Base-by-base conservation (phyloP, 1,140 invertebrate species). In the Drosophila sulfurigaster region DNA sequence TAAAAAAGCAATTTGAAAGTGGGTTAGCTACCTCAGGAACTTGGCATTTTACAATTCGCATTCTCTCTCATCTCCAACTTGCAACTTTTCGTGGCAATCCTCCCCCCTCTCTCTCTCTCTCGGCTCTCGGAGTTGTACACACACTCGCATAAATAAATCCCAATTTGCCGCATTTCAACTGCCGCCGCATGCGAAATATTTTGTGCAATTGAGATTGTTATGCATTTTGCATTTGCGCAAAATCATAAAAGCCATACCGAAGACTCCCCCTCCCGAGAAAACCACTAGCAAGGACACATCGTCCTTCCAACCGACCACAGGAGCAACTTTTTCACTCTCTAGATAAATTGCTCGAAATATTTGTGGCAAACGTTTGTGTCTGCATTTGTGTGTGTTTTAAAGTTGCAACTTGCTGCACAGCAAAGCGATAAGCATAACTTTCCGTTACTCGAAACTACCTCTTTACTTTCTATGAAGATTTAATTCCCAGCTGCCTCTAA, bases 201-300 rank as follows among this genome's bases (percentile, higher is more conserved):
- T 68, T 73, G 68, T 88, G 77, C 81, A 88, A 88, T 88, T 89
- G 80, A 89, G 83, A 88, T 88, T 88, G 80, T 80, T 88, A 88
- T 88, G 85, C 83, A 78, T 88, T 88, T 83, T 88, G 85, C 83
- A 87, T 86, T 87, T 88, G 80, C 64, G 76, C 77, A 79, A 32
- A 32, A 88, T 87, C 82, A 82, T 75, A 78, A 78, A 75, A 77
- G 51, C 54, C 46, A 56, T 75, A 58, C 41, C 45, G 11, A 71
- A 25, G 3, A 25, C 20, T 25, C 20, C 20, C 20, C 20, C 11
- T 38, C 45, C 41, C 49, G 35, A 7, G 10, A 15, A 58, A 64
- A 45, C 45, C 56, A 28, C 43, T 35, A 51, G 48, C 65, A 77
- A 87, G 83, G 83, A 86, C 82, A 75, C 66, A 67, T 25, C 20